phyloP scores from a whole-genome alignment of 1,140 invertebrate genomes.

The Kradibia gibbosae region DNA sequence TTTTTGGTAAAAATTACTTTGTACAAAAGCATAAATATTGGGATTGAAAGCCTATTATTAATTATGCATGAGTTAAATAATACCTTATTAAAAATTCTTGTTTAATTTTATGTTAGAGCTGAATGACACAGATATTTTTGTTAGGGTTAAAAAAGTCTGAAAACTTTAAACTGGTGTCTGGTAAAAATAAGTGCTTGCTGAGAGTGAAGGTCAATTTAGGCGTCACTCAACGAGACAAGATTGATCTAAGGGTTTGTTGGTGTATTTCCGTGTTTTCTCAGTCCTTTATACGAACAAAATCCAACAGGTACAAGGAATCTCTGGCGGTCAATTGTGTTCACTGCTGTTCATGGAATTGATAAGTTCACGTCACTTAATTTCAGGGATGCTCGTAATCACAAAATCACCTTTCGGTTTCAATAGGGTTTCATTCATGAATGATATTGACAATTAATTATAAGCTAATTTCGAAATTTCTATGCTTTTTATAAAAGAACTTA shows the following conservation, averaged over 20 bases:
- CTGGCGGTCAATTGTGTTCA: neutral
- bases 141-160: too few species aligned
- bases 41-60: too few species aligned
- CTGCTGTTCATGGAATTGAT: neutral
- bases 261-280: neutral
- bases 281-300: neutral
- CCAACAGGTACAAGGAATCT: constrained; percentile 1
- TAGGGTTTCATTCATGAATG: neutral
- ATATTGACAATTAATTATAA: neutral
- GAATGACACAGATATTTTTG: too few species aligned
- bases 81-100: too few species aligned
- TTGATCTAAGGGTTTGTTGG: neutral
- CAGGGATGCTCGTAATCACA: too few species aligned
- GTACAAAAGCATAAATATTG: too few species aligned
- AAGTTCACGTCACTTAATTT: neutral
- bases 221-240: neutral
- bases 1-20: too few species aligned
- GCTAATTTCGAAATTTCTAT: too few species aligned
- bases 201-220: neutral
- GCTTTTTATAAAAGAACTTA: too few species aligned
- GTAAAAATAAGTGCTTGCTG: neutral
- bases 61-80: too few species aligned
- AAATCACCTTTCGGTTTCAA: neutral
- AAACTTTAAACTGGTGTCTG: neutral
- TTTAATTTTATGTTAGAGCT: too few species aligned